Base-by-base conservation (phyloP, 2,888 invertebrate species). In the Diabrotica balteata region DNA sequence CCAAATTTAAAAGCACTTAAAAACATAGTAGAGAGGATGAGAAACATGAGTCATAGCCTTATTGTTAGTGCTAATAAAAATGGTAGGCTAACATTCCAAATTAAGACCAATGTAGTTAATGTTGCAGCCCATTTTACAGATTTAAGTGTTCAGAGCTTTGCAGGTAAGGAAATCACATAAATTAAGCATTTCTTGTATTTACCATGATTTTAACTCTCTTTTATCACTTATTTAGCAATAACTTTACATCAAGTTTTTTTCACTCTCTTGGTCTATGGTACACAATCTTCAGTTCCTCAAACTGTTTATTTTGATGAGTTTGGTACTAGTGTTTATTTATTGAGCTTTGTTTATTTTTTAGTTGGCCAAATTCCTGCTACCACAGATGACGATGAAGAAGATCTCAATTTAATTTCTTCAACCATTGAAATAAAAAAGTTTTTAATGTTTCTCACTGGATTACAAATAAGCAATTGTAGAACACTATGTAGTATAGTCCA, bases 21-120 rank as follows among this genome's bases (percentile, higher is more conserved):
- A 46, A 92, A 90, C 70, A 90, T 95, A 7, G 90, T 95, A 45
- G 97, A 97, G 71, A 88, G 93, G 72, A 91, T 97, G 89, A 93
- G 92, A 80, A 92, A 90, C 62, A 89, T 96, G 84, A 90, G 91
- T 8, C 86, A 91, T 0, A 88, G 88, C 68, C 86, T 96, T 47
- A 88, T 88, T 1, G 86, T 96, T 49, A 87, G 90, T 67, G 95
- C 93, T 0, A 92, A 90, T 47, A 88, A 89, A 45, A 86, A 86
- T 63, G 96, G 96, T 0, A 85, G 89, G 63, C 83, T 95, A 10
- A 89, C 89, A 17, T 82, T 96, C 50, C 90, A 91, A 75, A 91
- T 94, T 49, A 92, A 92, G 79, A 93, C 94, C 0, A 93, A 92
- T 75, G 88, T 90, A 83, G 94, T 93, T 6, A 91, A 90, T 57